A percentile compares a stretch with the other conserved stretches of the same genome.
These are phyloP conservation scores for Phenganax marumi DNA, from an alignment of 92 coral and sea anemone genomes.

Conservation along the genomic window DNA sequence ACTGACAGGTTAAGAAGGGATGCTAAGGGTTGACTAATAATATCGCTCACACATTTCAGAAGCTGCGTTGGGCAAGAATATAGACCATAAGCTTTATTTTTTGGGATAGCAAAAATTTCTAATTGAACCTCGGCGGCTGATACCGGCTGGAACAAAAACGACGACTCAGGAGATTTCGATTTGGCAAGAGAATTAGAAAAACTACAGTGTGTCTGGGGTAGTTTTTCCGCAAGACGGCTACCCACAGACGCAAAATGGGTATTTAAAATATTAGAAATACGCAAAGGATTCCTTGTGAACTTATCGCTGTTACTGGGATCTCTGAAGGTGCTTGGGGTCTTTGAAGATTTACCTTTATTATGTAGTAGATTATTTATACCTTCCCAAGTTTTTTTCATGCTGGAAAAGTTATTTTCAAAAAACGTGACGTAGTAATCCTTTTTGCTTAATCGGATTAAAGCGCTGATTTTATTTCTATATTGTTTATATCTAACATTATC, in stretches of 20 bases:
- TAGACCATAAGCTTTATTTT: too few species aligned
- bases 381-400: slow-evolving; percentile 52
- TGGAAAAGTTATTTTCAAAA: slow-evolving; percentile 42
- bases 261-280: slow-evolving; percentile 36
- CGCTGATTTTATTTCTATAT: slow-evolving; percentile 42
- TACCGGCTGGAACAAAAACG: too few species aligned
- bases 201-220: slow-evolving; percentile 32
- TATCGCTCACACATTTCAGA: too few species aligned
- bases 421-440: slow-evolving; percentile 29
- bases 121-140: too few species aligned
- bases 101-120: too few species aligned
- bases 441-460: slow-evolving; percentile 39
- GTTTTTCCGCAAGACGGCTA: slow-evolving; percentile 34
- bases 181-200: slow-evolving; percentile 42
- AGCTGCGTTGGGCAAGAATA: too few species aligned
- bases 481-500: not conserved
- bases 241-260: slow-evolving; percentile 55
- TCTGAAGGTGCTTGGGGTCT: not conserved
- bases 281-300: slow-evolving; percentile 9
- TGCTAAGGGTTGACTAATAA: too few species aligned
- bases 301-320: slow-evolving; percentile 17
- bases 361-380: slow-evolving; percentile 20
- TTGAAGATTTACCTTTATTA: not conserved
- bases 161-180: too few species aligned
- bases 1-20: too few species aligned